Conservation (phyloP, 2,797 vertebrate species). For the Spondyliosoma cantharus region DNA sequence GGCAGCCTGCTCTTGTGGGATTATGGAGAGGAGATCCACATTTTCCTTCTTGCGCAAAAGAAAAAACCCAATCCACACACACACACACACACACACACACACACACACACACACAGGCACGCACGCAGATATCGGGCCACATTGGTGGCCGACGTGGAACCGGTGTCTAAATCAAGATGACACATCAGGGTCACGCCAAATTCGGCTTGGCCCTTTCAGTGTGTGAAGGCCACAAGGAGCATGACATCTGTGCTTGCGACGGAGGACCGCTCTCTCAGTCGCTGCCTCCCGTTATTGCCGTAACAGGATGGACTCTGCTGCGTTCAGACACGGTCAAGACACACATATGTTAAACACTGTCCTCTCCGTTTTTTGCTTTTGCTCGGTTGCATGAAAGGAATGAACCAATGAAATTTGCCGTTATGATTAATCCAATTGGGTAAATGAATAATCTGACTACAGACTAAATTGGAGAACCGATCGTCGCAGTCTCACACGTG, state of each 20-base stretch:
- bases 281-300: constrained; percentile 64
- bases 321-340: constrained; percentile 65
- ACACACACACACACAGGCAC: constrained; percentile 5
- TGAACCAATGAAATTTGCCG: constrained; percentile 46
- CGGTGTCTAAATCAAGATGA: constrained; percentile 78
- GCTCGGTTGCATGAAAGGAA: constrained; percentile 42
- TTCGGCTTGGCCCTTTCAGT: constrained; percentile 69
- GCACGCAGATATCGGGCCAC: constrained; percentile 58
- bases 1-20: constrained; percentile 74
- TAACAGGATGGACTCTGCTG: constrained; percentile 58
- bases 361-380: constrained; percentile 49
- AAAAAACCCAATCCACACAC: too few relatives aligned
- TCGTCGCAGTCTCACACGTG: constrained; percentile 45
- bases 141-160: constrained; percentile 56
- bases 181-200: constrained; percentile 81
- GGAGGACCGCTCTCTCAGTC: constrained; percentile 58
- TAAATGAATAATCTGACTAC: constrained; percentile 56
- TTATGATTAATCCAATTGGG: constrained; percentile 57
- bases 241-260: constrained; percentile 70
- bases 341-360: constrained; percentile 58
- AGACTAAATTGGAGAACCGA: constrained; percentile 48
- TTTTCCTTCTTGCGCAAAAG: constrained; percentile 51
- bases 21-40: constrained; percentile 65
- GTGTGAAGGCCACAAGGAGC: constrained; percentile 80
- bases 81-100: neutral